Percentiles rank a stretch among this genome's conserved stretches.
Conservation (phyloP, 35 echinoderm and acorn worm genomes). For the Holothuria glaberrima region DNA sequence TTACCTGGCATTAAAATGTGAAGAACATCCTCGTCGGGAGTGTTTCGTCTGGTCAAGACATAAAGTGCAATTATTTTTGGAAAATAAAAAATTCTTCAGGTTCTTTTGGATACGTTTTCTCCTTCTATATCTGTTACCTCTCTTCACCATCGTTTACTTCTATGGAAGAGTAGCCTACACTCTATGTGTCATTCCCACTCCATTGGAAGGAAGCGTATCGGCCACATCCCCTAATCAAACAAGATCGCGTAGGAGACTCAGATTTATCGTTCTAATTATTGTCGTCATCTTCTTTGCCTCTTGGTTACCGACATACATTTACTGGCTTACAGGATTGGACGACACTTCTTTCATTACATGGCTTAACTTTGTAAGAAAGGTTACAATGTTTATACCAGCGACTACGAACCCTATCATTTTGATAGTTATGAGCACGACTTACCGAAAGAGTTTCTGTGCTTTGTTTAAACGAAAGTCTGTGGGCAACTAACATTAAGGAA, state of each 20-base stretch:
- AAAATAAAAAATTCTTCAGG: neutral
- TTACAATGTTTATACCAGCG: neutral
- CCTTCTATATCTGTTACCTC: neutral
- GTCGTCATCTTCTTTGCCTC: neutral
- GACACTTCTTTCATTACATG: no score
- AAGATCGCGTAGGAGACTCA: conserved; percentile 26
- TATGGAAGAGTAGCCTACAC: neutral
- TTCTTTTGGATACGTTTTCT: neutral
- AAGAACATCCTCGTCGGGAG: neutral
- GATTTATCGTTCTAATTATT: conserved; percentile 2
- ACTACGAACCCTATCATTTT: conserved; percentile 10
- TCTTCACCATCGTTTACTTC: neutral
- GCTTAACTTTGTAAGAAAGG: no score
- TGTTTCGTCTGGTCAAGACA: neutral
- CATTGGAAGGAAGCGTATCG: no score
- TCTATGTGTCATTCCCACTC: neutral
- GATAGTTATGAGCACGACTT: neutral
- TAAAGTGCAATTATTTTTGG: neutral
- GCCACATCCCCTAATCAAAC: no score
- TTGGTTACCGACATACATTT: conserved; percentile 12
- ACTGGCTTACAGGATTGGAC: no score
- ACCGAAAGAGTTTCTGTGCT: neutral
- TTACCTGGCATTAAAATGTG: neutral
- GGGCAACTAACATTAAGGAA: no score
- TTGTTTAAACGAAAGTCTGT: no score